A percentile compares a stretch with the other conserved stretches of the same genome.
Conservation (phyloP, 1,140 invertebrate species). For the Drosophila trapezifrons region DNA sequence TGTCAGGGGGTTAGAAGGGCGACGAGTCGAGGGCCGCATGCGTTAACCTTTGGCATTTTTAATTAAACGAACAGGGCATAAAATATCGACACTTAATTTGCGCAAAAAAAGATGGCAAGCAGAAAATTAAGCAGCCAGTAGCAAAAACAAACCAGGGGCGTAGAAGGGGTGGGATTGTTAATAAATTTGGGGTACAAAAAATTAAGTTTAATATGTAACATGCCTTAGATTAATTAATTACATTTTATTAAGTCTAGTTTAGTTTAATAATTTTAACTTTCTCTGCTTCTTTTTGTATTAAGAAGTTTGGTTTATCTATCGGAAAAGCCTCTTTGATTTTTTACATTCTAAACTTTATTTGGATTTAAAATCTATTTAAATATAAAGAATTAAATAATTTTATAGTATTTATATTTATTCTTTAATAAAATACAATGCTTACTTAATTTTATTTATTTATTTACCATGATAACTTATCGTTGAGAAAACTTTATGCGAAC, state of each 20-base stretch:
- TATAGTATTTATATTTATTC: too few species aligned
- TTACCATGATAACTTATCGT: background rate
- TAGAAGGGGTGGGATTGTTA: background rate
- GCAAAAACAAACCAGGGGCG: constrained; percentile 39
- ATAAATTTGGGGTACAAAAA: background rate
- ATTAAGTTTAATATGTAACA: background rate
- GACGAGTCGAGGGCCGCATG: constrained; percentile 53
- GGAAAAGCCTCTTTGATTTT: too few species aligned
- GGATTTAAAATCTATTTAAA: too few species aligned
- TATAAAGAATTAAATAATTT: too few species aligned
- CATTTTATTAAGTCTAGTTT: too few species aligned
- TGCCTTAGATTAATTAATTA: background rate
- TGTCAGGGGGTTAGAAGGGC: constrained; percentile 27
- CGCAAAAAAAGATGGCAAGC: constrained; percentile 72
- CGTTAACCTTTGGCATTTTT: constrained; percentile 82
- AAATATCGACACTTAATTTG: constrained; percentile 83
- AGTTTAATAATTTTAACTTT: too few species aligned
- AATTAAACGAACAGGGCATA: constrained; percentile 80
- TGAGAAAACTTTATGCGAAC: background rate
- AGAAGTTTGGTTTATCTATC: too few species aligned
- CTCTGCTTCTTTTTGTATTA: too few species aligned
- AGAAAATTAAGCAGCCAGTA: constrained; percentile 73
- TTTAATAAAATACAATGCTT: too few species aligned
- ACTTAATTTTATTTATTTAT: background rate
- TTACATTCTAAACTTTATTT: too few species aligned